Evolutionary conservation across 1,140 invertebrate genomes (phyloP).

Genomic region (Hylyphantes graminicola): DNA sequence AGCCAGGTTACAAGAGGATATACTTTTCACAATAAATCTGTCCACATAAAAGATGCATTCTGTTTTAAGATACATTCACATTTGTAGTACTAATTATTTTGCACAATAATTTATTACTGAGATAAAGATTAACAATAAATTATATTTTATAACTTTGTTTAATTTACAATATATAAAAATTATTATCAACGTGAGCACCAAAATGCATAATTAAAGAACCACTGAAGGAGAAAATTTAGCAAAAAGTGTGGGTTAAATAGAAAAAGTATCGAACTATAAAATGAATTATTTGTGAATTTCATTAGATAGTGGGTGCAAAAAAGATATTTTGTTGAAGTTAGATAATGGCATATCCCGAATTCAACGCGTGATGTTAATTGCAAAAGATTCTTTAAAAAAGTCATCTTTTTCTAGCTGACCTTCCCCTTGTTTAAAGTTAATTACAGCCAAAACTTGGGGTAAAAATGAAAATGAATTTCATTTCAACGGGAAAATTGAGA

Average conservation of each 20-base stretch:
- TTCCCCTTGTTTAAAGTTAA: constrained; percentile 50
- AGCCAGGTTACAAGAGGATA: no score
- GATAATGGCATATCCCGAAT: constrained; percentile 18
- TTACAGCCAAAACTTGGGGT: constrained; percentile 33
- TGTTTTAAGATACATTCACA: no score
- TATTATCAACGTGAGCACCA: no score
- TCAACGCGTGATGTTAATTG: constrained; percentile 34
- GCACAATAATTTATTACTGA: no score
- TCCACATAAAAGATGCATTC: no score
- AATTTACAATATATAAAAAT: no score
- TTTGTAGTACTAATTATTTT: no score
- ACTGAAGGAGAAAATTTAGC: constrained; percentile 28
- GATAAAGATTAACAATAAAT: neutral
- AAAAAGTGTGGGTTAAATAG: constrained; percentile 32
- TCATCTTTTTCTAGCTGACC: constrained; percentile 35
- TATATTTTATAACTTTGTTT: neutral
- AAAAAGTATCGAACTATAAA: constrained; percentile 36
- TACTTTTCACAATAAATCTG: no score
- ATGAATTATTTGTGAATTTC: constrained; percentile 56
- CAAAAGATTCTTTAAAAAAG: constrained; percentile 31
- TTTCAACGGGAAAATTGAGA: constrained; percentile 16
- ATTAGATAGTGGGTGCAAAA: constrained; percentile 16
- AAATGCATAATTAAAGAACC: neutral
- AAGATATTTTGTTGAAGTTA: constrained; percentile 25
- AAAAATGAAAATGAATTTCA: constrained; percentile 45